Percentiles rank a stretch among this genome's conserved stretches.
These are phyloP conservation scores for Globicephala melas DNA, from an alignment of 2,113 vertebrate species.

Conservation along the genomic window DNA sequence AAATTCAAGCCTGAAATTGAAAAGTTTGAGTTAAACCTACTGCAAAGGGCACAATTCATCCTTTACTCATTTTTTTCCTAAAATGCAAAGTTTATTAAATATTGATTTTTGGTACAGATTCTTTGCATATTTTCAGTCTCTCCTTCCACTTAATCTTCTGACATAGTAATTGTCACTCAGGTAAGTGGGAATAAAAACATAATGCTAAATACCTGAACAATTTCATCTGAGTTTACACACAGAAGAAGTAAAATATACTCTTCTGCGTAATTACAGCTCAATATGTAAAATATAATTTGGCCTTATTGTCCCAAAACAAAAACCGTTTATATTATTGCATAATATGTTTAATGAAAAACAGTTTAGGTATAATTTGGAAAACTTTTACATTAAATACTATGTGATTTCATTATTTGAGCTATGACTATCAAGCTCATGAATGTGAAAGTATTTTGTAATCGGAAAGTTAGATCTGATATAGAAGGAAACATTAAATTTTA, in stretches of 20 bases:
- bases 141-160: constrained; percentile 46
- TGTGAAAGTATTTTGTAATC: neutral
- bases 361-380: constrained; percentile 2
- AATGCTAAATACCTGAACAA: constrained; percentile 41
- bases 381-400: neutral
- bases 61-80: neutral
- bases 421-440: neutral
- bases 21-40: constrained; percentile 66
- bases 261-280: constrained; percentile 11
- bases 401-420: neutral
- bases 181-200: constrained; percentile 46
- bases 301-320: constrained; percentile 51
- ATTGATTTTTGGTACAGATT: constrained; percentile 36
- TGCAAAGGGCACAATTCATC: constrained; percentile 31
- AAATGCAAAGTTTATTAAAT: constrained; percentile 58
- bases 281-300: neutral
- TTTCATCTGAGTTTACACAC: neutral
- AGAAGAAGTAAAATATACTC: constrained; percentile 52
- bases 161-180: constrained; percentile 43
- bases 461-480: constrained; percentile 10
- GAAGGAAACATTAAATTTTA: neutral
- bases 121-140: constrained; percentile 38
- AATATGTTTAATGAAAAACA: constrained; percentile 25
- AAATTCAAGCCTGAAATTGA: constrained; percentile 72
- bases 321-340: neutral